Evolutionary conservation across 2,888 invertebrate genomes (phyloP).

Genomic region (Yponomeuta evonymella): DNA sequence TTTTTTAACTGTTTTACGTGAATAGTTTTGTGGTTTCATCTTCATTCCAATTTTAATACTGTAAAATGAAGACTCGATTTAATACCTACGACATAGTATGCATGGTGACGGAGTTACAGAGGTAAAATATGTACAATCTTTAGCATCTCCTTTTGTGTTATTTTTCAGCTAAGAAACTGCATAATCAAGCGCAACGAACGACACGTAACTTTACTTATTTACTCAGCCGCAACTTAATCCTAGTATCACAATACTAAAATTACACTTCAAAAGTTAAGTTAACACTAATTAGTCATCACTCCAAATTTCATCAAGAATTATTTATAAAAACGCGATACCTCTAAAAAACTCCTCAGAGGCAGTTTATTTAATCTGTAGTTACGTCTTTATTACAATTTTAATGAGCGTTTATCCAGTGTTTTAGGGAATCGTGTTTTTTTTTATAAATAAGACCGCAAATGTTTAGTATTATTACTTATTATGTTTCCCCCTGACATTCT

Average conservation of each 20-base stretch:
- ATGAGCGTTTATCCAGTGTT: too few species aligned
- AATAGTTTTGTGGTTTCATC: not conserved
- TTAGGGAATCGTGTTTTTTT: too few species aligned
- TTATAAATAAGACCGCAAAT: too few species aligned
- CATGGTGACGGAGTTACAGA: conserved; percentile 89
- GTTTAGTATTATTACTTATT: too few species aligned
- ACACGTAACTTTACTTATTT: not conserved
- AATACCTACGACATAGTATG: conserved; percentile 95
- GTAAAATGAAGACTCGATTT: conserved; percentile 92
- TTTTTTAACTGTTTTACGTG: not conserved
- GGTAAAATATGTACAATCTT: conserved; percentile 68
- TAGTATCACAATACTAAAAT: not conserved
- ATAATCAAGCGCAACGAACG: not conserved
- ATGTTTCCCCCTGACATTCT: too few species aligned
- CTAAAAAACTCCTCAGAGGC: too few species aligned
- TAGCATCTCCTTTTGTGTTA: conserved; percentile 18
- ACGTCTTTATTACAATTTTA: too few species aligned
- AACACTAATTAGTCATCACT: not conserved
- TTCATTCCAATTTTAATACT: not conserved
- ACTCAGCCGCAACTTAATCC: not conserved
- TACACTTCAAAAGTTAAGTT: not conserved
- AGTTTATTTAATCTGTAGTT: too few species aligned
- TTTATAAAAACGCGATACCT: too few species aligned
- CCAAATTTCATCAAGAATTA: not conserved
- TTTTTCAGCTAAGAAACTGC: conserved; percentile 24